Evolutionary conservation across 2,888 invertebrate species (phyloP), one percentile per base, ranked within the genome.

Genomic region (Tenthredo mesomela): DNA sequence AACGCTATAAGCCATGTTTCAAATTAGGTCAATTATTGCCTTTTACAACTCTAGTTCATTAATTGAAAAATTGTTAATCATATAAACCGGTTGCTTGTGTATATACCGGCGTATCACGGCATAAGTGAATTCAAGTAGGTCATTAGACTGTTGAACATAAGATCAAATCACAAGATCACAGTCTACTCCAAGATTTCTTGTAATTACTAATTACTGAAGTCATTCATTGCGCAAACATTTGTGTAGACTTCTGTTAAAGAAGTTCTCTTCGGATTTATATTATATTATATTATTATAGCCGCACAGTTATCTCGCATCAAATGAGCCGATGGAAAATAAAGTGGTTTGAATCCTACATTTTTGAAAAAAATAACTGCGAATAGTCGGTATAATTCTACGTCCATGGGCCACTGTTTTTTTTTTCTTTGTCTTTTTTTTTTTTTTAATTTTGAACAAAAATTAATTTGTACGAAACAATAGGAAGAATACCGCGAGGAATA

Each of bases 251-350:
- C 54, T 54, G 54, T 54, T n/a, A 7, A 54, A 54, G 7, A n/a
- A 54, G 54, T 54, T n/a, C 54, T 54, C 7, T 54, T n/a, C 54
- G 54, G 54, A n/a, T 54, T 5, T 54, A 54, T 54, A 54, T 54
- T 54, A 54, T 54, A 54, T 50, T 50, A 50, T 50, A 50, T 50
- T n/a, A 54, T 54, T n/a, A 54, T 54, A 54, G n/a, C 54, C 54
- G 18, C 54, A 54, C 54, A 54, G 54, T 54, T 54, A 54, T 54
- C 2, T 54, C 54, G 54, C 54, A 54, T n/a, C n/a, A 7, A 54
- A n/a, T 54, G 1, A 54, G 0, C 1, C 1, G 7, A n/a, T 7
- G n/a, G 1, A 7, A 18, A n/a, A 54, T 54, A 54, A 54, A n/a
- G n/a, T n/a, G n/a, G 54, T 54, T n/a, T 0, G n/a, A n/a, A n/a